phyloP scores from a whole-genome alignment of 2,797 vertebrate genomes.

The Percopsis omiscomaycus region DNA sequence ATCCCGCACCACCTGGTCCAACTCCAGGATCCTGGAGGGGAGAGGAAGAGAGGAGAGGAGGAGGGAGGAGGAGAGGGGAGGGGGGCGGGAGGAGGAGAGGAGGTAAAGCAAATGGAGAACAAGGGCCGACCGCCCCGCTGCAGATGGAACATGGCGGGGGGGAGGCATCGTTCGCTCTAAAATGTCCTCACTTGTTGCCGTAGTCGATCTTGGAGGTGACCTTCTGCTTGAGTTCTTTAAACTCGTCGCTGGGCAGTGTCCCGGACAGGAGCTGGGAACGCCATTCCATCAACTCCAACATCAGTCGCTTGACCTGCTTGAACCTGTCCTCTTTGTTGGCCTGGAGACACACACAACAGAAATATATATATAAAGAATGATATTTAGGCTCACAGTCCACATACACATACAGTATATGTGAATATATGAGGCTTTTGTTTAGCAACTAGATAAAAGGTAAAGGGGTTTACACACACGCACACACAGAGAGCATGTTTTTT shows the following conservation, averaged over 20 bases:
- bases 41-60: not conserved
- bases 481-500: conserved; percentile 18
- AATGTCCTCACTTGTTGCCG: conserved; percentile 88
- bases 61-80: not conserved
- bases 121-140: not conserved
- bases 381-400: not conserved
- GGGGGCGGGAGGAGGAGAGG: not conserved
- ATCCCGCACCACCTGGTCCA: conserved; percentile 93
- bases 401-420: not conserved
- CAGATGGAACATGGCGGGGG: not conserved
- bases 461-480: not conserved
- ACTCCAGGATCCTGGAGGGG: conserved; percentile 85
- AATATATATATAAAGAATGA: not conserved
- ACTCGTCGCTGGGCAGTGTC: conserved; percentile 93
- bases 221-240: conserved; percentile 98
- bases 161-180: too few relatives aligned
- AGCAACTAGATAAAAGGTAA: not conserved
- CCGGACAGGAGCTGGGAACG: conserved; percentile 96
- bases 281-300: conserved; percentile 98
- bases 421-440: not conserved
- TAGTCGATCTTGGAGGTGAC: conserved; percentile 98
- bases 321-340: conserved; percentile 81
- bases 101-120: not conserved
- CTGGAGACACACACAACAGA: conserved; percentile 62
- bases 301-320: conserved; percentile 88